Base-by-base conservation (phyloP, 2,113 vertebrate genomes). In the Hippocampus abdominalis region DNA sequence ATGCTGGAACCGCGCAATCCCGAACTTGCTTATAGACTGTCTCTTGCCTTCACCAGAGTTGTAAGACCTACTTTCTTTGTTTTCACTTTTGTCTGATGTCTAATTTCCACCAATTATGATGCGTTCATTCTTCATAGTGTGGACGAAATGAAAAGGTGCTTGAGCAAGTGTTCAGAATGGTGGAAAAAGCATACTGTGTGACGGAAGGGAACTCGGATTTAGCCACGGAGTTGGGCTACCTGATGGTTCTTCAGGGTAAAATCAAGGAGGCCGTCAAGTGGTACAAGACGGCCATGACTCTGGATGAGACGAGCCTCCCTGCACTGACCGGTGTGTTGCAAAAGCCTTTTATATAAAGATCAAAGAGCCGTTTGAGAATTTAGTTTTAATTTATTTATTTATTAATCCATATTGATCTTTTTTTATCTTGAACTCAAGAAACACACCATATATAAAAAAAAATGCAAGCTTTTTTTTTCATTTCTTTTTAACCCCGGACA, bases 181-280 rank as follows among this genome's bases (percentile, higher is more conserved):
- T 98, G 77, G 94, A 98, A 77, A 93, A 84, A 86, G 95, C 96
- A 32, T 94, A 93, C 75, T 83, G 84, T 48, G 75, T 93, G 86
- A 87, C 84, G 11, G 81, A 94, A 0, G 84, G 92, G 18, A 89
- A 93, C 78, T 91, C 96, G 10, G 94, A 96, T 77, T 89, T 96
- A 83, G 97, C 96, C 82, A 94, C 93, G 49, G 97, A 99, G 85
- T 89, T 98, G 77, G 97, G 96, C 76, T 96, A 96, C 83, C 96
- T 95, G 84, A 92, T 97, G 92, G 88, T 95, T 74, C 92, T 98
- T 72, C 94, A 94, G 86, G 95, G 93, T 21, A 93, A 90, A 74
- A 77, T 91, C 51, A 97, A 94, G 74, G 97, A 97, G 69, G 95
- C 97, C 54, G 76, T 90, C 62, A 95, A 94, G 81, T 96, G 94